A percentile compares a stretch with the other conserved stretches of the same genome.
phyloP scores from a whole-genome alignment of 2,113 vertebrate species.

The Toxostoma redivivum region DNA sequence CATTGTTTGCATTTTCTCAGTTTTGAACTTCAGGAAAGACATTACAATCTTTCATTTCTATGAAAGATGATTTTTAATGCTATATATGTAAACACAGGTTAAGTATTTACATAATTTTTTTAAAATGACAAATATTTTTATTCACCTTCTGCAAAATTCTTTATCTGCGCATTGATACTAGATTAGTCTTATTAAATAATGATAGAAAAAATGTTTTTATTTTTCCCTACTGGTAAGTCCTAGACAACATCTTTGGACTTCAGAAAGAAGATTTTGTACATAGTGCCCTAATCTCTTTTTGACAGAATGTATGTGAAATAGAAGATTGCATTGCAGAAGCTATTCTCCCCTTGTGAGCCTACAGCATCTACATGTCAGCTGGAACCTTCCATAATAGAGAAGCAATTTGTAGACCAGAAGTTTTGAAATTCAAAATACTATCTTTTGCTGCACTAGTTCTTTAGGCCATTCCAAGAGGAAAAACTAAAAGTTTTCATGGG shows the following conservation, averaged over 20 bases:
- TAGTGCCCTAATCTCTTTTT: neutral
- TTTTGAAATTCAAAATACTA: neutral
- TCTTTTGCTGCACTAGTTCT: neutral
- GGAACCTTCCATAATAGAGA: neutral
- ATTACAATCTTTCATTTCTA: neutral
- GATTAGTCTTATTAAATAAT: neutral
- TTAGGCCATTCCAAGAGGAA: neutral
- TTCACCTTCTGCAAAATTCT: neutral
- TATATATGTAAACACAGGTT: neutral
- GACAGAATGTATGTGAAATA: neutral
- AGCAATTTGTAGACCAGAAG: neutral
- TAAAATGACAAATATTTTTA: neutral
- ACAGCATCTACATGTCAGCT: neutral
- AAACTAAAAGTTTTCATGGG: neutral
- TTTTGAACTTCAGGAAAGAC: neutral
- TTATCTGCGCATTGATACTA: neutral
- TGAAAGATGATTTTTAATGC: neutral
- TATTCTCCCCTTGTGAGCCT: neutral
- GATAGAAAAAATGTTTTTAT: neutral
- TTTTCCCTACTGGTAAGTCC: neutral
- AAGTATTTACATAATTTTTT: neutral
- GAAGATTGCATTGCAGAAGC: neutral
- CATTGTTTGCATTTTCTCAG: neutral
- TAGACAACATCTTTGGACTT: neutral
- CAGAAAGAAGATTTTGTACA: neutral